Conservation (phyloP, 2,797 vertebrate genomes). For the Melanogrammus aeglefinus region DNA sequence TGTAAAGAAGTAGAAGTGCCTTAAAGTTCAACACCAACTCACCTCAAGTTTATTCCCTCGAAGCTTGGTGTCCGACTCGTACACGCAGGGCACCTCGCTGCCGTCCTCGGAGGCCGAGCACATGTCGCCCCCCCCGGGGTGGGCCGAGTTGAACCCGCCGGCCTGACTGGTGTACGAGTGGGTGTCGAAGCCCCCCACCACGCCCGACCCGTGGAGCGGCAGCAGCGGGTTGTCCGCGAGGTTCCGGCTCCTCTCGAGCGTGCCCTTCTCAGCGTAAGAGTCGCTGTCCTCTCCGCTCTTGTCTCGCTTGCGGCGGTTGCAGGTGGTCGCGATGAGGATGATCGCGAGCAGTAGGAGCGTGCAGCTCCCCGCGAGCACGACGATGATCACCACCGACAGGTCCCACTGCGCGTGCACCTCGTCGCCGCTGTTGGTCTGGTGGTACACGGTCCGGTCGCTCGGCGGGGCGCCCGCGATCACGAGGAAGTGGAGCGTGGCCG, state of each 20-base stretch:
- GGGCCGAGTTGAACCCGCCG: constrained; percentile 73
- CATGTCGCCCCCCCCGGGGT: constrained; percentile 78
- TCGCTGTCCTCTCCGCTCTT: constrained; percentile 74
- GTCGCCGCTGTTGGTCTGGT: constrained; percentile 48
- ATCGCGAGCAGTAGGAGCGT: constrained; percentile 92
- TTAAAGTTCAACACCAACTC: constrained; percentile 46
- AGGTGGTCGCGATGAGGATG: constrained; percentile 94
- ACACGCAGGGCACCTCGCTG: constrained; percentile 80
- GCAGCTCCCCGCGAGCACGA: constrained; percentile 93
- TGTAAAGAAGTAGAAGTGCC: neutral
- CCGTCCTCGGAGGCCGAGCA: constrained; percentile 80
- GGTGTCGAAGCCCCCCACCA: constrained; percentile 76
- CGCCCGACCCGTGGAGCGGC: constrained; percentile 62
- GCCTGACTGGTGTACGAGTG: constrained; percentile 85
- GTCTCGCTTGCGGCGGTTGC: constrained; percentile 84
- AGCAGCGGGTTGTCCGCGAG: constrained; percentile 78
- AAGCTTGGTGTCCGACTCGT: constrained; percentile 83
- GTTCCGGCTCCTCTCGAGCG: constrained; percentile 75
- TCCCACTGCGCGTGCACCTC: constrained; percentile 81
- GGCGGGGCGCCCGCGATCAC: constrained; percentile 80
- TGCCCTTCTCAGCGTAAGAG: constrained; percentile 78
- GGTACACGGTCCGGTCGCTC: constrained; percentile 73
- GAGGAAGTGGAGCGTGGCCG: constrained; percentile 83
- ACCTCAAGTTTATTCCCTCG: constrained; percentile 83
- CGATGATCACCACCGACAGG: constrained; percentile 90